phyloP scores from a whole-genome alignment of 1,140 invertebrate species.

The Drosophila bipectinata region DNA sequence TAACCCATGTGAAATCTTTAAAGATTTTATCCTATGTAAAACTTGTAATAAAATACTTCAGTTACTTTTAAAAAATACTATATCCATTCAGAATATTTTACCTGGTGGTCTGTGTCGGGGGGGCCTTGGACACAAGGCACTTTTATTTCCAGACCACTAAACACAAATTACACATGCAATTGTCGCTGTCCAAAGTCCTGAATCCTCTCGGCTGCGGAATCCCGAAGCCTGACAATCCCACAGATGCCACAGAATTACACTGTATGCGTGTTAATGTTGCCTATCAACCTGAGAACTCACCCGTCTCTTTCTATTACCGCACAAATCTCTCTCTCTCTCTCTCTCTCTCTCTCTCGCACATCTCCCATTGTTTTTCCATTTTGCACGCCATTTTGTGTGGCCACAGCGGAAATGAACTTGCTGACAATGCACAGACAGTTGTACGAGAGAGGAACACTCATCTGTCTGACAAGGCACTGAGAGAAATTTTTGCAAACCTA shows the following conservation, averaged over 20 bases:
- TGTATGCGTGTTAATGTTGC: conserved; percentile 45
- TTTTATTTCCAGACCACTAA: conserved; percentile 40
- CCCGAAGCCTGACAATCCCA: conserved; percentile 13
- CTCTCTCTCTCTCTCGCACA: no score
- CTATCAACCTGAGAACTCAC: conserved; percentile 16
- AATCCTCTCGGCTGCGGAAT: not conserved
- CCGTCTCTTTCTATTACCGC: no score
- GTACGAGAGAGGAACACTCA: not conserved
- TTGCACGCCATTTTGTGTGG: conserved; percentile 51
- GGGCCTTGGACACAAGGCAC: not conserved
- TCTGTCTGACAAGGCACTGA: not conserved
- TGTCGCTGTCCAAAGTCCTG: conserved; percentile 31
- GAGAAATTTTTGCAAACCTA: not conserved
- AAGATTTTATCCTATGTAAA: no score
- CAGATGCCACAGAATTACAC: conserved; percentile 36
- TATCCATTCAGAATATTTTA: no score
- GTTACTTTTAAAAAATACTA: no score
- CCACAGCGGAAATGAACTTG: conserved; percentile 49
- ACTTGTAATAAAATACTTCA: no score
- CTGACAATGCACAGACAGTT: conserved; percentile 40
- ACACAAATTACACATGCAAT: conserved; percentile 53
- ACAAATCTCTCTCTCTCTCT: no score
- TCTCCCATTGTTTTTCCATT: conserved; percentile 26
- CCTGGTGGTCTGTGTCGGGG: no score
- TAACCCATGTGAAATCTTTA: no score